phyloP scores from a whole-genome alignment of 2,888 invertebrate species.

The Tetrapedia diversipes region DNA sequence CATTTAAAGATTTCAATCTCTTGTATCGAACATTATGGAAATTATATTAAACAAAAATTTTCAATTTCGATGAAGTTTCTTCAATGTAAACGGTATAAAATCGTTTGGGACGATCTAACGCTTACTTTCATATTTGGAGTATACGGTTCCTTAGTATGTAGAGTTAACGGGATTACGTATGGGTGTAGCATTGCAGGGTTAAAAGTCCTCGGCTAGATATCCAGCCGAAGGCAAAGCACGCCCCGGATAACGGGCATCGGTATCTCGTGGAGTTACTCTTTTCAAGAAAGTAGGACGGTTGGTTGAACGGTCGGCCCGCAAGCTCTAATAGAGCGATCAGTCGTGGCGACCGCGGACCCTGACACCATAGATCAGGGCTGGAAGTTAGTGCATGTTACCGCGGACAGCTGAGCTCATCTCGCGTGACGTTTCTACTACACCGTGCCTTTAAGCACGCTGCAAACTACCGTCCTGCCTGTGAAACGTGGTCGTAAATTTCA shows the following conservation, averaged over 20 bases:
- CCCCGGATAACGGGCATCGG: slow-evolving; percentile 23
- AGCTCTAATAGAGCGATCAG: slow-evolving; percentile 67
- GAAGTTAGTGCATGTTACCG: slow-evolving; percentile 63
- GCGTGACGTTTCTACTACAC: slow-evolving; percentile 62
- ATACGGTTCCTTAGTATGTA: too few species aligned
- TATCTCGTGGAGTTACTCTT: slow-evolving; percentile 32
- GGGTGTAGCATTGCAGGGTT: too few species aligned
- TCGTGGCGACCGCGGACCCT: slow-evolving; percentile 58
- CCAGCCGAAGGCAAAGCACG: slow-evolving; percentile 14
- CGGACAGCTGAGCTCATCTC: slow-evolving; percentile 62
- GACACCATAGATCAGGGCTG: slow-evolving; percentile 66
- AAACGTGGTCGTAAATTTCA: slow-evolving; percentile 47
- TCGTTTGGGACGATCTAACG: too few species aligned
- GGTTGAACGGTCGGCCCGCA: slow-evolving; percentile 58
- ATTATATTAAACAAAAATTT: too few species aligned
- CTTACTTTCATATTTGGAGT: too few species aligned
- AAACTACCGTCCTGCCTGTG: slow-evolving; percentile 38
- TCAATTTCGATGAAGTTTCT: too few species aligned
- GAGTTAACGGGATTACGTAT: too few species aligned
- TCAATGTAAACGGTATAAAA: too few species aligned
- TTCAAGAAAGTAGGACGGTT: slow-evolving; percentile 63
- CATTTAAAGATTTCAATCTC: too few species aligned
- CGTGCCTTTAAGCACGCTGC: slow-evolving; percentile 35
- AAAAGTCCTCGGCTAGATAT: background rate
- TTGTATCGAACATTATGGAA: too few species aligned